Conservation (phyloP, 2,113 vertebrate genomes). For the Lamprotornis superbus region DNA sequence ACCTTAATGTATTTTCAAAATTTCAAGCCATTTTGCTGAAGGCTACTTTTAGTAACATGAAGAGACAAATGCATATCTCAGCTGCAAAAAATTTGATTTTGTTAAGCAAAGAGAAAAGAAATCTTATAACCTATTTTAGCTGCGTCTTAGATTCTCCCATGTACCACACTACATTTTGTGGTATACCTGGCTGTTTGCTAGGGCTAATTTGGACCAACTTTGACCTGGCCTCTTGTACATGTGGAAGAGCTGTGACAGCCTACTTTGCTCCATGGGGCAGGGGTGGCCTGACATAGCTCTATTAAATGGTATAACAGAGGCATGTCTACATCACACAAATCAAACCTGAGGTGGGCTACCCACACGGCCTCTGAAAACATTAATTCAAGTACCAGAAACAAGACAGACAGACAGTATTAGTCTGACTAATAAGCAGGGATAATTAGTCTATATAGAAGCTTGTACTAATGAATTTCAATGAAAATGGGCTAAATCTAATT, state of each 20-base stretch:
- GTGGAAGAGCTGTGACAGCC: not conserved
- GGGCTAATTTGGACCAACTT: not conserved
- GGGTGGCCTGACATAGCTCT: not conserved
- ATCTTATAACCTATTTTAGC: not conserved
- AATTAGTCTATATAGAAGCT: not conserved
- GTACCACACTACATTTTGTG: not conserved
- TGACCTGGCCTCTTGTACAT: not conserved
- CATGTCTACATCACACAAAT: not conserved
- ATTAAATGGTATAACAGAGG: not conserved
- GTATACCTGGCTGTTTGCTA: not conserved
- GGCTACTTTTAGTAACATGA: slow-evolving; percentile 42
- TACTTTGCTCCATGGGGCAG: not conserved
- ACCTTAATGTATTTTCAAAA: slow-evolving; percentile 53
- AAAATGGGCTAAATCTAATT: slow-evolving; percentile 17
- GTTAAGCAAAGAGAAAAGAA: slow-evolving; percentile 13
- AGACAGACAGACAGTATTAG: not conserved
- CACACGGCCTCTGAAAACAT: not conserved
- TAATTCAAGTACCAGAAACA: not conserved
- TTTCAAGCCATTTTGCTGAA: slow-evolving; percentile 50
- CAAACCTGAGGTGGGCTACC: not conserved
- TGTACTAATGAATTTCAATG: not conserved
- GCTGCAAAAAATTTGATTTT: not conserved
- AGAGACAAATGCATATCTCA: not conserved
- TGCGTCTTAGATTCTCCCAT: not conserved
- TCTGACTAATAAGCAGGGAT: not conserved